Evolutionary conservation across 1,140 invertebrate species (phyloP), one percentile per base, ranked within the genome.

Genomic region (Maconellicoccus hirsutus): DNA sequence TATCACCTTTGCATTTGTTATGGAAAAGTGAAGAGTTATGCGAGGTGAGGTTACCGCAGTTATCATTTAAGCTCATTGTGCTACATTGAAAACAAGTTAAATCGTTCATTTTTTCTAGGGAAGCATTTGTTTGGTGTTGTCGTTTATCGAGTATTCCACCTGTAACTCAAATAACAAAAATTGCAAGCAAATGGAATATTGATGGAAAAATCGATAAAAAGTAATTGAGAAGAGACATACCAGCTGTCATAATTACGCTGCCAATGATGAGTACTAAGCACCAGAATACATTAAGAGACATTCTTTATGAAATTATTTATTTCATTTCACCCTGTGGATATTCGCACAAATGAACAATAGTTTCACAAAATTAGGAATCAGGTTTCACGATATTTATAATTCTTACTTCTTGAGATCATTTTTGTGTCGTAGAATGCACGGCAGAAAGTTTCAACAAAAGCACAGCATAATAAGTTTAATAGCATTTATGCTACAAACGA

Each of bases 21-120:
- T 84, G 83, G 19, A 89, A 82, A 8, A 78, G 79, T 0, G 83
- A 84, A 72, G 84, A 80, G 74, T 89, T 89, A 16, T 81, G 76
- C 38, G 71, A 29, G 2, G 73, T 69, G 69, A 83, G 76, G 75
- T 90, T 85, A 7, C 84, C 82, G 74, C 91, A 93, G 61, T 80
- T 82, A 33, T 88, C 86, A 19, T 86, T 86, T 26, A 86, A 73
- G 1, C 86, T 84, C 80, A 91, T 87, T 0, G 89, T 88, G 72
- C 89, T 85, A 77, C 91, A 93, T 69, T 84, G 83, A 78, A 90
- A 91, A 79, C 91, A 93, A 82, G 85, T 89, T 27, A 93, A 79
- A 75, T 90, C 86, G 78, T 89, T 89, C 70, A 84, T 84, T 74
- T 85, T 85, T 77, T 88, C 83, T 12, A 84, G 84, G 16, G 90